Conservation (phyloP, 2,888 invertebrate genomes). For the Pachliopta kotzebuea region DNA sequence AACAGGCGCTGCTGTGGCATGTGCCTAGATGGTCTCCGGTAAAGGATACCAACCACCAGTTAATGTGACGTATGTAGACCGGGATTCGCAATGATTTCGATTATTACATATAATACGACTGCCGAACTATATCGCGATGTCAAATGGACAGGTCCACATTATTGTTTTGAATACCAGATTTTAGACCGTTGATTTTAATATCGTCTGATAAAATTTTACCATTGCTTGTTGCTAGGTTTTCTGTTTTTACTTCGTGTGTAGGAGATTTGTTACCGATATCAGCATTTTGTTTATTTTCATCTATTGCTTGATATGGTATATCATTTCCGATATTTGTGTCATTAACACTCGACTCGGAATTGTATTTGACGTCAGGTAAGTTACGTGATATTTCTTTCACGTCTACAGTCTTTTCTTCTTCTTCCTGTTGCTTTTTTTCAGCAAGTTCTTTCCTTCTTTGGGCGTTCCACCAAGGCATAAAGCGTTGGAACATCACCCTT, state of each 20-base stretch:
- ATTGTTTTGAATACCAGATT: slow-evolving; percentile 11
- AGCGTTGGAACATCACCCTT: slow-evolving; percentile 73
- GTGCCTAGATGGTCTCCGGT: too few relatives aligned
- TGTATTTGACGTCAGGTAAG: not conserved
- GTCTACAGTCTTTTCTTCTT: slow-evolving; percentile 33
- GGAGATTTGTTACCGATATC: not conserved
- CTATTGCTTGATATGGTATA: not conserved
- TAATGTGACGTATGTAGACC: too few relatives aligned
- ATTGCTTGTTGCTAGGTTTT: slow-evolving; percentile 7
- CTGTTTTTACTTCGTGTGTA: not conserved
- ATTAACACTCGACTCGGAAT: slow-evolving; percentile 2
- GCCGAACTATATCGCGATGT: slow-evolving; percentile 18
- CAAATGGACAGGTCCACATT: slow-evolving; percentile 16
- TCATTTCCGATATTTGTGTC: not conserved
- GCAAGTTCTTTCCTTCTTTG: slow-evolving; percentile 60
- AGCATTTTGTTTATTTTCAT: not conserved
- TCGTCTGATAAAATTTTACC: slow-evolving; percentile 2
- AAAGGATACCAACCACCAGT: too few relatives aligned
- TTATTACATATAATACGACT: slow-evolving; percentile 11
- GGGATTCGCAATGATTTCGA: slow-evolving; percentile 16
- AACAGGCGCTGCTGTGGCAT: too few relatives aligned
- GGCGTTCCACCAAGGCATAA: slow-evolving; percentile 75
- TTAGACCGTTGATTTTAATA: slow-evolving; percentile 9
- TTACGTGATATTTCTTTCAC: slow-evolving; percentile 9
- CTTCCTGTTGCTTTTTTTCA: slow-evolving; percentile 52